Conservation (phyloP, 2,888 invertebrate genomes). For the Cremastinae sp. region DNA sequence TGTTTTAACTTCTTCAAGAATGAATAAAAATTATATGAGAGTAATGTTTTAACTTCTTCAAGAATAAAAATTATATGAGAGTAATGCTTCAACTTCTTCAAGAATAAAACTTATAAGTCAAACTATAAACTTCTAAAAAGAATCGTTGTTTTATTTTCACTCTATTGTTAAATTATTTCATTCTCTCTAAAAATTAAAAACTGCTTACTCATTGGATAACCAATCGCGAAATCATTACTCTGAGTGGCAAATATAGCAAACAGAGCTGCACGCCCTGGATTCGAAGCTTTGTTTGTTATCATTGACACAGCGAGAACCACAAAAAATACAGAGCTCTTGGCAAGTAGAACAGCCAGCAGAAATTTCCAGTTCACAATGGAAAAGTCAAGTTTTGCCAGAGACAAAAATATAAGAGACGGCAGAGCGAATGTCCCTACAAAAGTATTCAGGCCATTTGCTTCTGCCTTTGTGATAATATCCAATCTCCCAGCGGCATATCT, state of each 20-base stretch:
- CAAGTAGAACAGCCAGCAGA: slow-evolving; percentile 90
- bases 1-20: no score
- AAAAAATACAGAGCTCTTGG: slow-evolving; percentile 93
- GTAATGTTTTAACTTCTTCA: no score
- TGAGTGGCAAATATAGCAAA: slow-evolving; percentile 97
- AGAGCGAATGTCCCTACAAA: slow-evolving; percentile 97
- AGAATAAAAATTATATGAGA: no score
- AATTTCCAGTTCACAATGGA: slow-evolving; percentile 94
- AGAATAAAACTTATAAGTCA: no score
- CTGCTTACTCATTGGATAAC: slow-evolving; percentile 93
- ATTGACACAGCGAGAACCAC: slow-evolving; percentile 89
- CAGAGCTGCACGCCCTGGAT: slow-evolving; percentile 92
- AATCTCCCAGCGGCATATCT: slow-evolving; percentile 93
- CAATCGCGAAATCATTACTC: slow-evolving; percentile 98
- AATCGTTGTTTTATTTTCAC: background rate
- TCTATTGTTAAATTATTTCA: background rate
- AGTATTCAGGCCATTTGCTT: slow-evolving; percentile 93
- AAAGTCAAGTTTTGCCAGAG: slow-evolving; percentile 92
- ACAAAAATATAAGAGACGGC: slow-evolving; percentile 95
- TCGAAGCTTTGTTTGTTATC: slow-evolving; percentile 89
- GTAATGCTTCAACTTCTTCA: no score
- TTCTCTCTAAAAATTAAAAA: background rate
- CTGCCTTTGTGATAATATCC: slow-evolving; percentile 89
- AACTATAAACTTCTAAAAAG: no score
- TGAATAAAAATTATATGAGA: no score